Conservation (phyloP, 2,797 vertebrate genomes). For the Benthosema pterotum region DNA sequence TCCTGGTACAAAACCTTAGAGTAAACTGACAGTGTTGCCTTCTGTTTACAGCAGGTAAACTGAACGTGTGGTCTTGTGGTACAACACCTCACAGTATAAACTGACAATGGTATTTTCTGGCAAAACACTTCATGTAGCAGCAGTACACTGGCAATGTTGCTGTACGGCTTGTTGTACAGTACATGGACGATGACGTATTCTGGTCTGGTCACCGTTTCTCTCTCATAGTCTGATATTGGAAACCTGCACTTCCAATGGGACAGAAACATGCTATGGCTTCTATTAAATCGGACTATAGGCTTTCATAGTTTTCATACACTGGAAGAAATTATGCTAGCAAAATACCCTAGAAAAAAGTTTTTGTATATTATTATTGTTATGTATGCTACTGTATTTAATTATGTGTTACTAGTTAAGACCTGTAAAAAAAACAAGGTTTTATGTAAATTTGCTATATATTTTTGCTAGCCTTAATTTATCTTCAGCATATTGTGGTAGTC, state of each 20-base stretch:
- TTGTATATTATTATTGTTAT: constrained; percentile 26
- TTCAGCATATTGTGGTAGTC: constrained; percentile 52
- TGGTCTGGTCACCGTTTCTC: constrained; percentile 58
- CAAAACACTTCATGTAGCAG: too few species aligned
- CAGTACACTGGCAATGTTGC: too few species aligned
- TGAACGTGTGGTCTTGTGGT: too few species aligned
- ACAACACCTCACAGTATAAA: too few species aligned
- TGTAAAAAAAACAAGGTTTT: neutral
- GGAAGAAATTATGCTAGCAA: constrained; percentile 37
- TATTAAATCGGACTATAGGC: constrained; percentile 56
- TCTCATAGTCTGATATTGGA: constrained; percentile 51
- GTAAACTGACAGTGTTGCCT: too few species aligned
- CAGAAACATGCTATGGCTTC: constrained; percentile 61
- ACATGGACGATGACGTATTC: constrained; percentile 20
- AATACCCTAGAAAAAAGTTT: constrained; percentile 17
- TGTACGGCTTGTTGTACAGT: too few species aligned
- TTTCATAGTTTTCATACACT: constrained; percentile 64
- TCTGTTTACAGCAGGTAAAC: too few species aligned
- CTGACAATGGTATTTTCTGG: too few species aligned
- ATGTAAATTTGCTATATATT: constrained; percentile 4
- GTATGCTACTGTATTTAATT: constrained; percentile 1
- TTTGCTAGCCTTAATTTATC: constrained; percentile 40
- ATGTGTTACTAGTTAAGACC: constrained; percentile 12
- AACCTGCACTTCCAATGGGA: constrained; percentile 52
- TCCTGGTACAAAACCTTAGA: too few species aligned